Conservation (phyloP, 2,888 invertebrate genomes). For the Phyto melanocephala region DNA sequence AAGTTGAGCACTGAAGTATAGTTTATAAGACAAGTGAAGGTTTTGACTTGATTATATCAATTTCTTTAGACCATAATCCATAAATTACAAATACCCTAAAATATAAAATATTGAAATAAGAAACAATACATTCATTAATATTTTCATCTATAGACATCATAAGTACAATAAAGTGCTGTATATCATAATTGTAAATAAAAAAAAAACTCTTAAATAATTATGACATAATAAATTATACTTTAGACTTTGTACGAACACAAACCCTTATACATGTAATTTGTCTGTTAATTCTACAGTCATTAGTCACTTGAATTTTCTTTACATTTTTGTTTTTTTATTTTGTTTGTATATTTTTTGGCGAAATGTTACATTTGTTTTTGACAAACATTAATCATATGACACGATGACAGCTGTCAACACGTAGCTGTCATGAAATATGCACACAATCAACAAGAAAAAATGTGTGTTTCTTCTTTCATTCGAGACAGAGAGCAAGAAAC, state of each 20-base stretch:
- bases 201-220: constrained; percentile 46
- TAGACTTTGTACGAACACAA: background rate
- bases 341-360: constrained; percentile 46
- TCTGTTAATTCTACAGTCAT: constrained; percentile 63
- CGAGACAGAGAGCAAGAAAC: constrained; percentile 10
- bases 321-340: background rate
- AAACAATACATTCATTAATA: background rate
- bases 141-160: background rate
- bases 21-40: too few species aligned
- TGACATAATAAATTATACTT: constrained; percentile 56
- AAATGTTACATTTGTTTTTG: constrained; percentile 67
- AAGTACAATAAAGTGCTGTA: background rate
- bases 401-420: constrained; percentile 73
- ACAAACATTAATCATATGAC: constrained; percentile 74
- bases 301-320: constrained; percentile 55
- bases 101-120: background rate
- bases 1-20: too few species aligned
- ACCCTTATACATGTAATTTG: constrained; percentile 49
- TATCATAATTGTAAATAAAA: constrained; percentile 23
- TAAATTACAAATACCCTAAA: too few species aligned
- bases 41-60: too few species aligned
- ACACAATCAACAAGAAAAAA: constrained; percentile 51
- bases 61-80: background rate
- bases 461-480: background rate
- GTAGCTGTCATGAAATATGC: constrained; percentile 67